Conservation (phyloP, 2,113 vertebrate genomes). For the Periophthalmodon schlosseri region DNA sequence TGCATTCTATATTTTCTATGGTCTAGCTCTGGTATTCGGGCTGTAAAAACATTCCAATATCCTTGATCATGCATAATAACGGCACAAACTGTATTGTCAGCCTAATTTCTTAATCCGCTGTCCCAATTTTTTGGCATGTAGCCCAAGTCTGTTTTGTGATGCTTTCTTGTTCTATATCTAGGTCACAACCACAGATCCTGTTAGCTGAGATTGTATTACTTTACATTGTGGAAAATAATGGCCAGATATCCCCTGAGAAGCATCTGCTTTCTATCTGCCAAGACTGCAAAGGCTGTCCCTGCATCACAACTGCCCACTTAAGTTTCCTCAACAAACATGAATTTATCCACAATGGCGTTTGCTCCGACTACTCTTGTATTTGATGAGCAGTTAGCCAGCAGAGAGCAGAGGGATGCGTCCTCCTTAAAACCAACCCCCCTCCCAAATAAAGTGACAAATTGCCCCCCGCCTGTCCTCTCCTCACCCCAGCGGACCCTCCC, state of each 20-base stretch:
- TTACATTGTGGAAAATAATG: neutral
- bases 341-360: neutral
- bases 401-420: constrained; percentile 10
- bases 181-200: neutral
- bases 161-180: neutral
- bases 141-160: neutral
- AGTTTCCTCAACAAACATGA: neutral
- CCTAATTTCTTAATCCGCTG: neutral
- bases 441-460: constrained; percentile 36
- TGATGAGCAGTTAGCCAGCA: neutral
- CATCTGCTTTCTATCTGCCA: constrained; percentile 2
- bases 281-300: neutral
- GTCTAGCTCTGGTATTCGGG: neutral
- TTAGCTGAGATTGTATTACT: constrained; percentile 1
- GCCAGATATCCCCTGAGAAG: neutral
- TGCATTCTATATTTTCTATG: too few relatives aligned
- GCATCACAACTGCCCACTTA: neutral
- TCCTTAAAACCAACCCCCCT: constrained; percentile 16
- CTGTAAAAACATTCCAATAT: neutral
- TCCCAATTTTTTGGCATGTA: neutral
- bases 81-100: neutral
- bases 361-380: neutral
- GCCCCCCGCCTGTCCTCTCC: constrained; percentile 22
- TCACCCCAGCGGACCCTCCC: constrained; percentile 6
- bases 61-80: neutral